phyloP scores from a whole-genome alignment of 2,113 vertebrate species.

The Menura novaehollandiae region DNA sequence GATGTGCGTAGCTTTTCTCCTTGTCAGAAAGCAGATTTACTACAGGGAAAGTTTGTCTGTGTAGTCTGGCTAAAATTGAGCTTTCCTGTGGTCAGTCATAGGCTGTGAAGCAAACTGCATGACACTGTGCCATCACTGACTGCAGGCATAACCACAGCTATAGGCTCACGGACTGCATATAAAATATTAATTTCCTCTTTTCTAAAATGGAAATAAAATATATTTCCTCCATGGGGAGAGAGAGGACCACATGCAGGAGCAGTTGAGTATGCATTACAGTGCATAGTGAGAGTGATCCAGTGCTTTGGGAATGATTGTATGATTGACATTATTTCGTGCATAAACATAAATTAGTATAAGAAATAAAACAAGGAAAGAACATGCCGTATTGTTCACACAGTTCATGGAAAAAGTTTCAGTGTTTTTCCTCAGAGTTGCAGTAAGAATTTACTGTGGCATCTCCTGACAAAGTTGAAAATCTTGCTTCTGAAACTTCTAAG shows the following conservation, averaged over 20 bases:
- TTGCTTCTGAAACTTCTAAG: not conserved
- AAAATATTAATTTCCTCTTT: not conserved
- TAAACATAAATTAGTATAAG: not conserved
- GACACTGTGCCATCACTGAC: not conserved
- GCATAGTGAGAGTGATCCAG: no score
- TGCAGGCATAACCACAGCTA: not conserved
- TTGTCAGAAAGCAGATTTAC: not conserved
- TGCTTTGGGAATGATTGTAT: not conserved
- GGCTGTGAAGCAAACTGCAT: not conserved
- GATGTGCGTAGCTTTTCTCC: not conserved
- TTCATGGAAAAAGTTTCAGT: not conserved
- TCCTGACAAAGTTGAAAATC: not conserved
- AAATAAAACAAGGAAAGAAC: not conserved
- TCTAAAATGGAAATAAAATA: not conserved
- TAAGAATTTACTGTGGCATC: not conserved
- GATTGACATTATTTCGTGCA: not conserved
- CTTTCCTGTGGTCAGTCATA: not conserved
- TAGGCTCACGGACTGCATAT: not conserved
- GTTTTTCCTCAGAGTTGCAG: not conserved
- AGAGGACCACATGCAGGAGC: no score
- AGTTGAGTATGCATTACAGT: not conserved
- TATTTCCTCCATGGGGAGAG: not conserved
- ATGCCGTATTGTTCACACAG: not conserved
- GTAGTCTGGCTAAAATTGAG: not conserved
- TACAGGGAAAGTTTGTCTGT: not conserved